Percentiles rank a stretch among this genome's conserved stretches.
phyloP scores from a whole-genome alignment of 2,113 vertebrate genomes.

The Nibea coibor region DNA sequence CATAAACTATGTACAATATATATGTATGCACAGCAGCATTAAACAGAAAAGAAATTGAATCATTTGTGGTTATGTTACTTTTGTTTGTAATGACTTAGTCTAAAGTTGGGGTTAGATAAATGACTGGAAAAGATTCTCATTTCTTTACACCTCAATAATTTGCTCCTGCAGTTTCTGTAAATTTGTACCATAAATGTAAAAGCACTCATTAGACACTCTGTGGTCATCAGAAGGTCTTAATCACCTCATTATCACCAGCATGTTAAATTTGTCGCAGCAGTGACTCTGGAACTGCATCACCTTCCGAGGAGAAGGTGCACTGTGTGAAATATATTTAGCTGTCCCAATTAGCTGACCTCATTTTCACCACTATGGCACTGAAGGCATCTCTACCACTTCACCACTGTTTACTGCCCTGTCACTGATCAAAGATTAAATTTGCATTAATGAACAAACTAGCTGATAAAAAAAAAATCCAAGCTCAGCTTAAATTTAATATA shows the following conservation, averaged over 20 bases:
- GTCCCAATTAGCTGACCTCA: constrained; percentile 84
- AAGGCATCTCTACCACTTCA: constrained; percentile 43
- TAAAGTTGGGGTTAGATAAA: neutral
- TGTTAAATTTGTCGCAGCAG: constrained; percentile 53
- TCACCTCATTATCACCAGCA: constrained; percentile 43
- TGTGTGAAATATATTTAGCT: constrained; percentile 83
- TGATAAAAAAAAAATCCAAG: neutral
- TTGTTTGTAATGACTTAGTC: neutral
- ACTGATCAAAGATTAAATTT: constrained; percentile 57
- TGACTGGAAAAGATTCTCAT: neutral
- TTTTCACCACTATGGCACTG: constrained; percentile 69
- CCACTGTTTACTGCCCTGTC: constrained; percentile 54
- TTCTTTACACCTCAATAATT: neutral
- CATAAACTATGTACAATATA: no score
- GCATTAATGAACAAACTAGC: constrained; percentile 36
- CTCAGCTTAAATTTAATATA: constrained; percentile 22
- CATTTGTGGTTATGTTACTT: constrained; percentile 6
- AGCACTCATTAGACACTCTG: neutral
- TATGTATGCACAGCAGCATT: no score
- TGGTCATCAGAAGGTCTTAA: constrained; percentile 41
- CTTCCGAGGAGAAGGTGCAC: constrained; percentile 67
- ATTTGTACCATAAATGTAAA: neutral
- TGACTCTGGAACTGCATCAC: constrained; percentile 54
- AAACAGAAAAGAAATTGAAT: neutral
- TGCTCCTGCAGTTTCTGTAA: neutral